Evolutionary conservation across 2,113 vertebrate genomes (phyloP).

Genomic region (Scomber colias): DNA sequence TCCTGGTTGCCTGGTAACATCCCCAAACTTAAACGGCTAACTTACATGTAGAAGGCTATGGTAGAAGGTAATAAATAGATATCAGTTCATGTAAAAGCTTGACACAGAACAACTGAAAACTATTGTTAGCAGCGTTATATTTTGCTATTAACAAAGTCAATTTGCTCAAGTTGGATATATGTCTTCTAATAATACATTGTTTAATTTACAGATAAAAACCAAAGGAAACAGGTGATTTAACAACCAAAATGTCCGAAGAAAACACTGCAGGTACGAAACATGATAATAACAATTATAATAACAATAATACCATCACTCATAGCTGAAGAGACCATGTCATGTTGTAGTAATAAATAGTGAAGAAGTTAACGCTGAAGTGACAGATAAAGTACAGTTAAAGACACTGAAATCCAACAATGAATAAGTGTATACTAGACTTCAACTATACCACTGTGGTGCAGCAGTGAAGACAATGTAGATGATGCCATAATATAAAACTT

Average conservation of each 20-base stretch:
- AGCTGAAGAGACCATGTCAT: no score
- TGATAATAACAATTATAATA: no score
- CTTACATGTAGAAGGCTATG: background rate
- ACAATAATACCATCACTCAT: no score
- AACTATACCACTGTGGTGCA: no score
- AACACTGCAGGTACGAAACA: no score
- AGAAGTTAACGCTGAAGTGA: background rate
- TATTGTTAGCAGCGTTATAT: background rate
- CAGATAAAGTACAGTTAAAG: background rate
- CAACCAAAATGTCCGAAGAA: conserved; percentile 22
- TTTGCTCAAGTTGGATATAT: conserved; percentile 5
- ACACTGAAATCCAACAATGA: no score
- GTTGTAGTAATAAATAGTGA: background rate
- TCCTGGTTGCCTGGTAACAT: conserved; percentile 58
- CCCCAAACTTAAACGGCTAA: conserved; percentile 1
- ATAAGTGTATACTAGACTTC: no score
- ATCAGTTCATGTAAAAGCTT: background rate
- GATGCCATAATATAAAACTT: no score
- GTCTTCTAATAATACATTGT: background rate
- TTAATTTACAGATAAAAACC: conserved; percentile 6
- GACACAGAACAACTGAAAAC: background rate
- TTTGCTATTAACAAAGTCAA: background rate
- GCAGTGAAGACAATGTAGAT: no score
- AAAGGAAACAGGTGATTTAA: background rate
- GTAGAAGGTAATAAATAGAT: background rate